These are phyloP conservation scores for Telmatherina bonti DNA, from an alignment of 2,797 vertebrate genomes.

Conservation along the genomic window DNA sequence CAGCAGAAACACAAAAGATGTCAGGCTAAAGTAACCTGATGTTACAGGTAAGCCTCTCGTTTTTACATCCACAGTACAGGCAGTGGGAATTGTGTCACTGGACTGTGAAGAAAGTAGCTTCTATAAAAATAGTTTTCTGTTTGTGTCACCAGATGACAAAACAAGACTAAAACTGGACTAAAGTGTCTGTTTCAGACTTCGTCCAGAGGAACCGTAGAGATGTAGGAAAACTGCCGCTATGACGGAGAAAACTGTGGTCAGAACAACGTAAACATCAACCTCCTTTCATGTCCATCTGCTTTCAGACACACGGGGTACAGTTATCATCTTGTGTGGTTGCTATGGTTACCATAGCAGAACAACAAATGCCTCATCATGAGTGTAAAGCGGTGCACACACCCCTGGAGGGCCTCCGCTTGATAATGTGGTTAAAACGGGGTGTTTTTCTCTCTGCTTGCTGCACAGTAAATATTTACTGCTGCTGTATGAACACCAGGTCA, in stretches of 20 bases:
- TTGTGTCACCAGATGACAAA: too few species aligned
- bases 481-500: constrained; percentile 30
- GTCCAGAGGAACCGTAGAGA: too few species aligned
- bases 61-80: too few species aligned
- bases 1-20: too few species aligned
- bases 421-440: constrained; percentile 33
- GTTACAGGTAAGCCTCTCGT: too few species aligned
- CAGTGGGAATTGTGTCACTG: too few species aligned
- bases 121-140: too few species aligned
- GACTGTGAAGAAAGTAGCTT: too few species aligned
- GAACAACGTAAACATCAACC: background rate
- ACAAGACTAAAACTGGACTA: too few species aligned
- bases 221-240: background rate
- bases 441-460: constrained; percentile 50
- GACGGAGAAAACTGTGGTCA: background rate
- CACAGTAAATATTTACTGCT: constrained; percentile 70
- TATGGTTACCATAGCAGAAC: constrained; percentile 27
- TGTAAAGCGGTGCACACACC: constrained; percentile 3
- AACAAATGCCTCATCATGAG: constrained; percentile 30
- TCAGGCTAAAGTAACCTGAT: too few species aligned
- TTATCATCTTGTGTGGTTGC: constrained; percentile 16
- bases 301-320: too few species aligned
- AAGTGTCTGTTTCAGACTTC: too few species aligned
- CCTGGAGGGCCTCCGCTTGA: constrained; percentile 27
- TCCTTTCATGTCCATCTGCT: background rate